These are phyloP conservation scores for Scleropages formosus DNA, from an alignment of 2,797 vertebrate species.

Conservation along the genomic window DNA sequence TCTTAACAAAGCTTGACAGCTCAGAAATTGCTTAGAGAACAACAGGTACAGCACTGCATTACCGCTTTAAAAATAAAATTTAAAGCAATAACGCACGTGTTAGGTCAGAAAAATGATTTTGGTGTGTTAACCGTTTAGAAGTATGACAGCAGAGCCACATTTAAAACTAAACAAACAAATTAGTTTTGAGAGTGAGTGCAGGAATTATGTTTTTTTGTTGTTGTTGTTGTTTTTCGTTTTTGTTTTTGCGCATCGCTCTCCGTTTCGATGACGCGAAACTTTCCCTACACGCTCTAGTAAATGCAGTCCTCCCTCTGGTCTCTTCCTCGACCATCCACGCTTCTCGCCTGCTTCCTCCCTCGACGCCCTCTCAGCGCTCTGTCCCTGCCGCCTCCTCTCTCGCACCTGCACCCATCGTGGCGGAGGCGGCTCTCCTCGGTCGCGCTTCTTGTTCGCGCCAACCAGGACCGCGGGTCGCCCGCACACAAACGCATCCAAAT, in stretches of 20 bases:
- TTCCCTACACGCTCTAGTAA: neutral
- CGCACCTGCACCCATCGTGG: neutral
- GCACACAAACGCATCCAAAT: conserved; percentile 12
- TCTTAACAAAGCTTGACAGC: too few relatives aligned
- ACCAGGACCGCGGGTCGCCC: neutral
- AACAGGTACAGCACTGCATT: too few relatives aligned
- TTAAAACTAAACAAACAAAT: neutral
- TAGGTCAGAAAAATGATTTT: too few relatives aligned
- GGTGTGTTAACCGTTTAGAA: too few relatives aligned
- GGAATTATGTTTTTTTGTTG: too few relatives aligned
- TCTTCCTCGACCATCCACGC: neutral
- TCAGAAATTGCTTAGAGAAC: too few relatives aligned
- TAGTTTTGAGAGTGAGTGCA: neutral
- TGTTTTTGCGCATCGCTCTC: too few relatives aligned
- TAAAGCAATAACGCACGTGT: too few relatives aligned
- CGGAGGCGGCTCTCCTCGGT: neutral
- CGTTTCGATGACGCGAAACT: too few relatives aligned
- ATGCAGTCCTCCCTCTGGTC: neutral
- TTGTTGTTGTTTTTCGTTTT: too few relatives aligned
- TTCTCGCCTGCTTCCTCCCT: neutral
- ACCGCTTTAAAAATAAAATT: too few relatives aligned
- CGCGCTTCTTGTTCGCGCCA: too few relatives aligned
- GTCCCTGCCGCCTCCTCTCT: neutral
- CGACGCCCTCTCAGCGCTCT: neutral
- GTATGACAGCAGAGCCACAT: neutral